Evolutionary conservation across 2,113 vertebrate genomes (phyloP), one percentile per base, ranked within the genome.

Genomic region (Dipodomys ordii): DNA sequence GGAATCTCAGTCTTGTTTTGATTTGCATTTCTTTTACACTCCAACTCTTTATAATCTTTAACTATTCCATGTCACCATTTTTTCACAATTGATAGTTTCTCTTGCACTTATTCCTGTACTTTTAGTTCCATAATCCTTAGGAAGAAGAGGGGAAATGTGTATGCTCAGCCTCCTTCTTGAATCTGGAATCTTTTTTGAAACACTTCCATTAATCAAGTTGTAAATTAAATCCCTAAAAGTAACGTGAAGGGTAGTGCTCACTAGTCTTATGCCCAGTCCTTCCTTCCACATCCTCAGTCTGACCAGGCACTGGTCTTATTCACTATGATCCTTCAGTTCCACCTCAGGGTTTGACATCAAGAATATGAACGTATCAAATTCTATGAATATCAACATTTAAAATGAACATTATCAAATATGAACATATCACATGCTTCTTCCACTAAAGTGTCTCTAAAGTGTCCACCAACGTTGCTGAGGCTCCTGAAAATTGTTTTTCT

Each of bases 401-500:
- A 39, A 39, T 39, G 39, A 5, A 39, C 39, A 39, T 39, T 39
- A 39, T 39, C 5, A 39, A 39, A 97, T 94, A 25, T 6, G n/a
- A 69, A 83, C 46, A 81, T 35, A 83, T 64, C 72, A 78, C 87
- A 91, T 93, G 53, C 46, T 65, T 13, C 88, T 97, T 91, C 92
- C 76, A 86, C 79, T 83, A 49, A 94, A 91, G 44, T 82, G 77
- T 12, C 39, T 39, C 53, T 18, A 57, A 57, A 18, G 53, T 57
- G 53, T 57, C 15, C 53, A 16, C 53, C 15, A 57, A 57, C 12
- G 11, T 28, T 1, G 0, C 35, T 57, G 57, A 88, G 62, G 77
- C 49, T 94, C 68, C 60, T 76, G 13, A 30, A 62, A 73, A 88
- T 93, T 73, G 69, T 87, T 95, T 95, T 46, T 64, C 89, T 71